Evolutionary conservation across 1,140 invertebrate genomes (phyloP).

Genomic region (Calephelis virginiensis): DNA sequence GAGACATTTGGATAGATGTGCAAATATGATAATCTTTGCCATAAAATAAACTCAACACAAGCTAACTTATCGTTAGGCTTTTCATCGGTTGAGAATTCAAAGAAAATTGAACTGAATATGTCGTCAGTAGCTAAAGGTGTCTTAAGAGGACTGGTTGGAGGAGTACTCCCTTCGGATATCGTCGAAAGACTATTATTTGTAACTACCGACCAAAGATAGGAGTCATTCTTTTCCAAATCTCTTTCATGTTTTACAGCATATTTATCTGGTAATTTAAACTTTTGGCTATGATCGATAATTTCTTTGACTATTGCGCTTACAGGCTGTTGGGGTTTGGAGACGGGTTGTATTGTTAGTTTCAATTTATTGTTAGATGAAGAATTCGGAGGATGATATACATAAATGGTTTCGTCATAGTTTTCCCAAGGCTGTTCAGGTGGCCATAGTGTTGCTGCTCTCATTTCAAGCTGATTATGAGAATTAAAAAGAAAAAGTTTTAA

Average conservation of each 20-base stretch:
- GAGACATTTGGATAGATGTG: slow-evolving; percentile 58
- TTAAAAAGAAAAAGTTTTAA: slow-evolving; percentile 52
- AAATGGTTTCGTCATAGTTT: slow-evolving; percentile 57
- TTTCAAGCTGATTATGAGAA: slow-evolving; percentile 64
- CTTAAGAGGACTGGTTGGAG: slow-evolving; percentile 39
- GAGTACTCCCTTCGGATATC: slow-evolving; percentile 53
- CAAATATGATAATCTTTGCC: slow-evolving; percentile 62
- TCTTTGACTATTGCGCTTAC: slow-evolving; percentile 48
- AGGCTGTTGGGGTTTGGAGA: slow-evolving; percentile 29
- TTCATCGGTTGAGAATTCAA: slow-evolving; percentile 50
- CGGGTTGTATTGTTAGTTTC: slow-evolving; percentile 21
- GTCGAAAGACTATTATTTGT: slow-evolving; percentile 53
- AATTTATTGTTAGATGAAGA: slow-evolving; percentile 28
- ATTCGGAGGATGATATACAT: slow-evolving; percentile 43
- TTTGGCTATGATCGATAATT: slow-evolving; percentile 49
- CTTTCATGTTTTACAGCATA: background rate
- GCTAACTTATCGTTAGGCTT: slow-evolving; percentile 43
- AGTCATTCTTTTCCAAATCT: slow-evolving; percentile 46
- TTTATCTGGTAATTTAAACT: slow-evolving; percentile 50
- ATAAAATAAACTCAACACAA: slow-evolving; percentile 70
- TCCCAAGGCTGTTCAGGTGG: slow-evolving; percentile 57
- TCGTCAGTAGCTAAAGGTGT: slow-evolving; percentile 53
- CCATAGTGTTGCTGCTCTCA: slow-evolving; percentile 58
- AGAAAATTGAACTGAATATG: slow-evolving; percentile 66
- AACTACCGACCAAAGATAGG: slow-evolving; percentile 47